phyloP scores from a whole-genome alignment of 2,888 invertebrate species.

The Acrobasis suavella region DNA sequence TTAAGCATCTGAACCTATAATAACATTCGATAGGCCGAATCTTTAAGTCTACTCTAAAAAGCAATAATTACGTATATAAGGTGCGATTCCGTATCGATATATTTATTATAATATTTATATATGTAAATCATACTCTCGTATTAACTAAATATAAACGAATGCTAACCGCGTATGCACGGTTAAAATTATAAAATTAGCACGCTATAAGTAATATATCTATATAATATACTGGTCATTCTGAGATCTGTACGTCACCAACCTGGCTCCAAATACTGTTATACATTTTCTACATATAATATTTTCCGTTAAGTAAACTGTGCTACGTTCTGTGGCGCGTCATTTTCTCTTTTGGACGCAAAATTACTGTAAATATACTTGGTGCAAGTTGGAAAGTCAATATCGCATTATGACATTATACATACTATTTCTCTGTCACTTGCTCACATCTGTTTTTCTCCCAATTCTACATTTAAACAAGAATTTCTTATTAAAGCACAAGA shows the following conservation, averaged over 20 bases:
- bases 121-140: conserved; percentile 22
- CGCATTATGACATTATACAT: neutral
- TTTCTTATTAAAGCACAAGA: too few species aligned
- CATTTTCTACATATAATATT: conserved; percentile 40
- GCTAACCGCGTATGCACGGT: conserved; percentile 54
- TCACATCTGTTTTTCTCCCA: too few species aligned
- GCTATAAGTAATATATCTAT: conserved; percentile 43
- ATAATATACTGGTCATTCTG: conserved; percentile 77
- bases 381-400: neutral
- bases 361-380: neutral
- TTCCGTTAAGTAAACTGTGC: conserved; percentile 36
- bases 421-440: too few species aligned
- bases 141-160: conserved; percentile 39
- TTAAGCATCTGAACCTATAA: conserved; percentile 52
- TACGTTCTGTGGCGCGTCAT: conserved; percentile 35
- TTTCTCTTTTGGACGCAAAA: neutral
- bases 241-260: conserved; percentile 72
- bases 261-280: conserved; percentile 64
- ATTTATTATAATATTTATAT: conserved; percentile 41
- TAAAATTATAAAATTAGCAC: conserved; percentile 59
- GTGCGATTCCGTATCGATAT: conserved; percentile 58
- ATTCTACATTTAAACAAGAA: too few species aligned
- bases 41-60: conserved; percentile 52
- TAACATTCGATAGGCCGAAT: conserved; percentile 50
- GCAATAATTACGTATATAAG: conserved; percentile 72